phyloP scores from a whole-genome alignment of 2,797 vertebrate genomes.

The Schizothorax lantsangensis region DNA sequence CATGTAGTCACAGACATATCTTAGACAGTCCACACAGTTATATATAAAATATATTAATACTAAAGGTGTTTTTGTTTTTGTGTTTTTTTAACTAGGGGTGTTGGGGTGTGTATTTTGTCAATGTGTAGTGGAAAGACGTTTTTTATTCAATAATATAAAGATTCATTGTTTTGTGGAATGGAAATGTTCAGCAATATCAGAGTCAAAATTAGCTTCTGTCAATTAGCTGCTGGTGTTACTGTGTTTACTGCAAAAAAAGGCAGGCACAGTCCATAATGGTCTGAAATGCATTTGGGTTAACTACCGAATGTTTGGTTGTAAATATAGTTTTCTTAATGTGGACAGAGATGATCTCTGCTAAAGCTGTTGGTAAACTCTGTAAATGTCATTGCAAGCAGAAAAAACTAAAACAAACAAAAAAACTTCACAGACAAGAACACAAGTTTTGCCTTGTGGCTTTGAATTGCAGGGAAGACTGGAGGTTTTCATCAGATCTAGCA shows the following conservation, averaged over 20 bases:
- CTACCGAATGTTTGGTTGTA: background rate
- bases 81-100: background rate
- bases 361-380: background rate
- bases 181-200: background rate
- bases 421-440: background rate
- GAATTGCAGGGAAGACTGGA: background rate
- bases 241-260: background rate
- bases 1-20: background rate
- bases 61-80: background rate
- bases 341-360: slow-evolving; percentile 2
- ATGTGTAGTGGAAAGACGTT: too few relatives aligned
- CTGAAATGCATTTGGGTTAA: slow-evolving; percentile 10
- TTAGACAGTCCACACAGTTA: background rate
- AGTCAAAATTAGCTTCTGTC: background rate
- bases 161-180: background rate
- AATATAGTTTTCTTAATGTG: background rate
- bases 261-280: background rate
- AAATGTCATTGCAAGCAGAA: slow-evolving; percentile 10
- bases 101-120: too few relatives aligned
- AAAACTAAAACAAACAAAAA: background rate
- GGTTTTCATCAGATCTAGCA: background rate
- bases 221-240: slow-evolving; percentile 13
- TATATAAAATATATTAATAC: background rate
- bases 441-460: background rate
- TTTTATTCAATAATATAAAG: background rate